Evolutionary conservation across 2,888 invertebrate species (phyloP).

Genomic region (Drosophila hamatofila): DNA sequence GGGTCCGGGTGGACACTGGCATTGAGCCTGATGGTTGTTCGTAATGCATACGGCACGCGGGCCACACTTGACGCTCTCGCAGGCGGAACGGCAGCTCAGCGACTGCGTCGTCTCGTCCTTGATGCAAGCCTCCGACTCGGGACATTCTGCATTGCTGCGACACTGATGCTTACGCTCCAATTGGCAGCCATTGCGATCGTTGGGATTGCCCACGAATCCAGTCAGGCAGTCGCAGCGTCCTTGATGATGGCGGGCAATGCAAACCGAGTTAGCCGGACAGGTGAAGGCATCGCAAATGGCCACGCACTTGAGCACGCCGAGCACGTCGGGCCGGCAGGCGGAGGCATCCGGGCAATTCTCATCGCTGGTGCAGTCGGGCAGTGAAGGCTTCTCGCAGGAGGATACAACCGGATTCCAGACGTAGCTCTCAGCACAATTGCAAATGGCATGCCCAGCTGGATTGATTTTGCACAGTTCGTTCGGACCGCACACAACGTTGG

Average conservation of each 20-base stretch:
- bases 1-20: conserved; percentile 95
- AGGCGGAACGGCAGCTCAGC: conserved; percentile 91
- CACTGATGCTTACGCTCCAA: conserved; percentile 91
- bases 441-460: conserved; percentile 89
- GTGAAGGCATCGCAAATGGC: conserved; percentile 92
- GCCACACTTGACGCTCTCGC: conserved; percentile 92
- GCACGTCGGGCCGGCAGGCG: conserved; percentile 92
- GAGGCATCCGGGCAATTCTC: conserved; percentile 89
- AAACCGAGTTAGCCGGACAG: conserved; percentile 93
- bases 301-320: conserved; percentile 93
- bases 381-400: conserved; percentile 93
- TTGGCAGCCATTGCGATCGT: conserved; percentile 94
- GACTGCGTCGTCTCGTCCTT: conserved; percentile 87
- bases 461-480: conserved; percentile 92
- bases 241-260: conserved; percentile 90
- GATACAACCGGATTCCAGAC: conserved; percentile 94
- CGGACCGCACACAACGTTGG: conserved; percentile 92
- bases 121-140: conserved; percentile 92
- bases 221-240: conserved; percentile 93
- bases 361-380: conserved; percentile 92
- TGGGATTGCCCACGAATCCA: conserved; percentile 95
- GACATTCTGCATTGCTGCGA: conserved; percentile 91
- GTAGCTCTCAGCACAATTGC: conserved; percentile 92
- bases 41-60: conserved; percentile 94
- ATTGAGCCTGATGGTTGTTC: conserved; percentile 95